Evolutionary conservation across 2,888 invertebrate species (phyloP).

Genomic region (Punctoribates punctum): DNA sequence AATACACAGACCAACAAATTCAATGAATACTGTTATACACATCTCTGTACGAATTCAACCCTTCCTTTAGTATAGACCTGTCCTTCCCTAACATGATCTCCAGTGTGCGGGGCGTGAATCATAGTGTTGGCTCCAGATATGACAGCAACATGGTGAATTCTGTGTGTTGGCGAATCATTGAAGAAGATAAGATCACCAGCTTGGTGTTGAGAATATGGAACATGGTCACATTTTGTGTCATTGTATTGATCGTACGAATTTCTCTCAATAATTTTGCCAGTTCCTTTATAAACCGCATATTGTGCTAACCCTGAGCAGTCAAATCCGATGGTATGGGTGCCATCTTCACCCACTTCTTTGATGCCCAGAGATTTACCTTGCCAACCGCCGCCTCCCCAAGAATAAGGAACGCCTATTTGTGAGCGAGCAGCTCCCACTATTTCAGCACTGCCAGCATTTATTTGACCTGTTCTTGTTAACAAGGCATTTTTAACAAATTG

Average conservation of each 20-base stretch:
- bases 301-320: constrained; percentile 36
- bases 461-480: too few species aligned
- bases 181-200: constrained; percentile 27
- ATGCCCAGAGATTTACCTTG: constrained; percentile 22
- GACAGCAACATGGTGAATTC: constrained; percentile 21
- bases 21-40: too few species aligned
- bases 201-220: neutral
- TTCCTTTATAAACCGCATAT: constrained; percentile 22
- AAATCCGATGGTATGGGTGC: neutral
- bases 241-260: neutral
- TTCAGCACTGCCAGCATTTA: too few species aligned
- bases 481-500: too few species aligned
- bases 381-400: constrained; percentile 21
- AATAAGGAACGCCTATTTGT: constrained; percentile 22
- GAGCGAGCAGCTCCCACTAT: constrained; percentile 5
- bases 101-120: constrained; percentile 24
- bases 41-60: neutral
- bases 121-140: neutral
- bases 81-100: neutral
- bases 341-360: neutral
- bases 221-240: neutral
- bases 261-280: constrained; percentile 1
- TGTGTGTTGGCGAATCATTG: neutral
- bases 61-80: neutral
- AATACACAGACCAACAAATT: too few species aligned